Conservation (phyloP, 2,113 vertebrate species). For the Gasterosteus aculeatus region DNA sequence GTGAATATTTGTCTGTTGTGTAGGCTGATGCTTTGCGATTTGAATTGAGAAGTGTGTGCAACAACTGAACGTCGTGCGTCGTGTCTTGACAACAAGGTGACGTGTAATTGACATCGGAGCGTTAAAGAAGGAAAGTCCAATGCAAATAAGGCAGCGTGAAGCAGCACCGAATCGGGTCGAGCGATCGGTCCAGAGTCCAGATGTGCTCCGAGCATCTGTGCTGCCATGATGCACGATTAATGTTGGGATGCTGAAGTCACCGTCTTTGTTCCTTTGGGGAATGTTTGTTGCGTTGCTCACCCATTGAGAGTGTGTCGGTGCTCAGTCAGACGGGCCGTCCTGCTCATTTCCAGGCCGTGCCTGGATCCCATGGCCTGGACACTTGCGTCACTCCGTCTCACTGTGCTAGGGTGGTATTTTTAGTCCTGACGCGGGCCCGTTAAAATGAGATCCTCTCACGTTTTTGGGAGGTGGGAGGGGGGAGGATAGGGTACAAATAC, state of each 20-base stretch:
- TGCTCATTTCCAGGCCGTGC: conserved; percentile 45
- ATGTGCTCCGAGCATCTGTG: not conserved
- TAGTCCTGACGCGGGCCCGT: conserved; percentile 60
- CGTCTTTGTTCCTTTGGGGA: conserved; percentile 27
- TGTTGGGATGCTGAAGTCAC: conserved; percentile 24
- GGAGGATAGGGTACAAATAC: conserved; percentile 45
- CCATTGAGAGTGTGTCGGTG: conserved; percentile 48
- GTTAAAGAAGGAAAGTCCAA: no score
- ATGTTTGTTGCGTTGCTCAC: conserved; percentile 49
- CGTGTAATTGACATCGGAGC: no score
- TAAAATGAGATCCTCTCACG: conserved; percentile 58
- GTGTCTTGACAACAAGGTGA: no score
- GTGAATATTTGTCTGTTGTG: no score
- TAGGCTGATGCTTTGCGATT: no score
- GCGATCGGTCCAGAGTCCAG: no score
- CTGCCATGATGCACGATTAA: conserved; percentile 20
- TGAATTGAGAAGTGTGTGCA: no score
- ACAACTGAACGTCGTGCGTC: no score
- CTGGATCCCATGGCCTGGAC: conserved; percentile 25
- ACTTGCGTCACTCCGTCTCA: conserved; percentile 34
- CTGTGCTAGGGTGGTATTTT: conserved; percentile 44
- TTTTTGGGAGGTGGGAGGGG: not conserved
- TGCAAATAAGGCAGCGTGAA: no score
- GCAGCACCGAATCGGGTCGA: no score
- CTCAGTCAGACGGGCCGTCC: conserved; percentile 39